Evolutionary conservation across 2,797 vertebrate species (phyloP), one percentile per base, ranked within the genome.

Genomic region (Gadopsis marmoratus): DNA sequence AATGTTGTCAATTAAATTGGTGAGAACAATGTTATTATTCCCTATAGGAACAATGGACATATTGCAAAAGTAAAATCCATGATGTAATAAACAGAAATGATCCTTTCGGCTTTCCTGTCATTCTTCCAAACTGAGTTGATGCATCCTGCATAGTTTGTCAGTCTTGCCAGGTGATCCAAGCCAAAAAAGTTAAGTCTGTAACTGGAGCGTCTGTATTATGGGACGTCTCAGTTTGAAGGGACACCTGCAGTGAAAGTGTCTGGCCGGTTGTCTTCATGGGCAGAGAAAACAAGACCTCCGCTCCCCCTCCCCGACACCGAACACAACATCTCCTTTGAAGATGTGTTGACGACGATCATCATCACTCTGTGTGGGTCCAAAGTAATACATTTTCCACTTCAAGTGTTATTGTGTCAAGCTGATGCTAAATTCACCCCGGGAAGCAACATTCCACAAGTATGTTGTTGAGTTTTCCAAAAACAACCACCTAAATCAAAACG

Each of bases 401-500:
- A 62, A 71, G 33, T 87, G 82, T 86, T 76, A 62, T 65, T 29
- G 41, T 64, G 76, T 88, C 82, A 60, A 6, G 2, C 65, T 43
- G 74, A 41, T 71, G 29, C 77, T 78, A 79, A 81, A 87, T 82
- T 74, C 74, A 53, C 59, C 60, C 79, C 79, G 74, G 81, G 88
- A 92, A 86, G 79, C 85, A 59, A 3, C 75, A 76, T 84, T 88
- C 83, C 86, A 78, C 65, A 53, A 45, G 82, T 51, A 69, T 75
- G 76, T 78, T 85, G 63, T 61, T 73, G 31, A 47, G 64, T 71
- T 85, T 84, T 86, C 61, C 75, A 61, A 88, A 93, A 94, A 93
- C 92, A 93, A 93, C 69, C 70, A 86, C 84, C 76, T 92, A 91
- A 93, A 92, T 94, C 91, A 93, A 92, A 91, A 86, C 66, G 70